These are phyloP conservation scores for Tinea pellionella DNA, from an alignment of 2,888 invertebrate species.

Conservation along the genomic window DNA sequence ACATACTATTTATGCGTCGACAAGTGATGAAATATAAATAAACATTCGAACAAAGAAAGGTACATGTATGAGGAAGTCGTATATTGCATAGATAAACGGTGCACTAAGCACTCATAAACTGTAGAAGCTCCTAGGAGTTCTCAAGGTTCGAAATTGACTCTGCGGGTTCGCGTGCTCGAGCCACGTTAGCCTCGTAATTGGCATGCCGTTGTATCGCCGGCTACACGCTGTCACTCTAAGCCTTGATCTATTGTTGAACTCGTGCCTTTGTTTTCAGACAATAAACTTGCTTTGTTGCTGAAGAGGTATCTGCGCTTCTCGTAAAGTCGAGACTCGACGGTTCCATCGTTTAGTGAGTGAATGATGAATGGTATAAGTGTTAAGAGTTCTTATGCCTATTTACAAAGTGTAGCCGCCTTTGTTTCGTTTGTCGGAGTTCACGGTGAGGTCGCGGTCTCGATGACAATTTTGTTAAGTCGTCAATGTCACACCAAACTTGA, in stretches of 20 bases:
- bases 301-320: constrained; percentile 31
- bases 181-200: constrained; percentile 58
- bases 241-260: constrained; percentile 32
- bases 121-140: constrained; percentile 24
- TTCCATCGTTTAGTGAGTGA: constrained; percentile 23
- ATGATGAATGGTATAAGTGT: constrained; percentile 45
- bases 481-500: background rate
- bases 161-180: constrained; percentile 37
- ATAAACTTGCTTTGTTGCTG: constrained; percentile 50
- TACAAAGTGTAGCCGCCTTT: constrained; percentile 30
- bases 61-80: constrained; percentile 46
- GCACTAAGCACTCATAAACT: constrained; percentile 40
- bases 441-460: constrained; percentile 24
- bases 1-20: background rate
- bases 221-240: constrained; percentile 40
- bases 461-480: background rate
- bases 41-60: constrained; percentile 58
- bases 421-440: constrained; percentile 30
- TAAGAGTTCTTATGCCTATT: constrained; percentile 35
- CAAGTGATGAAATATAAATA: constrained; percentile 25
- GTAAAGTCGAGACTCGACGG: constrained; percentile 15
- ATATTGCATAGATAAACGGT: constrained; percentile 55
- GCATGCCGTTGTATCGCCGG: constrained; percentile 36
- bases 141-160: constrained; percentile 47
- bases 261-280: constrained; percentile 56